A percentile compares a stretch with the other conserved stretches of the same genome.
These are phyloP conservation scores for Helicolenus hilgendorfi DNA, from an alignment of 2,797 vertebrate species.

Conservation along the genomic window DNA sequence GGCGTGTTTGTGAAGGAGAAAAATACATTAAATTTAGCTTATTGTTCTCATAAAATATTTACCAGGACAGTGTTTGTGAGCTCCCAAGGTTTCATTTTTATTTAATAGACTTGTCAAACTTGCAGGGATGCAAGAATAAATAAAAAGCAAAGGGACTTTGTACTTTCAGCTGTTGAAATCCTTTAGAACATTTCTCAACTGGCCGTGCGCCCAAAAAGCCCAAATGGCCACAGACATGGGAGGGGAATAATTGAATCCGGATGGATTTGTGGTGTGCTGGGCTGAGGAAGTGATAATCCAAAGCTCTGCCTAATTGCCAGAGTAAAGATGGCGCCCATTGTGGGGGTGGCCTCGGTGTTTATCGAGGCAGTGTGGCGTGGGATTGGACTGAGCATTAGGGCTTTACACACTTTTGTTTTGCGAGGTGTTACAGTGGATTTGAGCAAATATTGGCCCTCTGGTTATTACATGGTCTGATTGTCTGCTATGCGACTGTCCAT, in stretches of 20 bases:
- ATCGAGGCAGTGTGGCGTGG: slow-evolving; percentile 76
- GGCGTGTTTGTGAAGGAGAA: slow-evolving; percentile 1
- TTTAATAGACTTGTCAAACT: slow-evolving; percentile 77
- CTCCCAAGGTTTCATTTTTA: slow-evolving; percentile 66
- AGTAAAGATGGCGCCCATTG: slow-evolving; percentile 82
- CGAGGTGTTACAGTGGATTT: slow-evolving; percentile 85
- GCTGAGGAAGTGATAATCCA: slow-evolving; percentile 79
- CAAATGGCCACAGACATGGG: slow-evolving; percentile 70
- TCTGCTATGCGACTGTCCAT: slow-evolving; percentile 75
- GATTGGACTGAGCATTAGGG: slow-evolving; percentile 77
- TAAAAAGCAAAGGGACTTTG: slow-evolving; percentile 32
- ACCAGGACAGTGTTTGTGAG: slow-evolving; percentile 51
- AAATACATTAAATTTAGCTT: slow-evolving; percentile 66
- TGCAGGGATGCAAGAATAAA: slow-evolving; percentile 31
- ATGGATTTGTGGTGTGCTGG: slow-evolving; percentile 78
- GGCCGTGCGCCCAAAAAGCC: slow-evolving; percentile 69
- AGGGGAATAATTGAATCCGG: slow-evolving; percentile 80
- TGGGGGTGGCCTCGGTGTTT: slow-evolving; percentile 70
- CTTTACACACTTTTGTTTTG: slow-evolving; percentile 80
- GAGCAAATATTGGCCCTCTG: slow-evolving; percentile 77
- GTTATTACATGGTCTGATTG: slow-evolving; percentile 86
- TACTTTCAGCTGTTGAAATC: slow-evolving; percentile 59
- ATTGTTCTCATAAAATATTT: slow-evolving; percentile 76
- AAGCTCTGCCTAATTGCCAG: slow-evolving; percentile 86
- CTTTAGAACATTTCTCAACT: slow-evolving; percentile 49